Evolutionary conservation across 1,140 invertebrate species (phyloP).

Genomic region (Hylyphantes graminicola): DNA sequence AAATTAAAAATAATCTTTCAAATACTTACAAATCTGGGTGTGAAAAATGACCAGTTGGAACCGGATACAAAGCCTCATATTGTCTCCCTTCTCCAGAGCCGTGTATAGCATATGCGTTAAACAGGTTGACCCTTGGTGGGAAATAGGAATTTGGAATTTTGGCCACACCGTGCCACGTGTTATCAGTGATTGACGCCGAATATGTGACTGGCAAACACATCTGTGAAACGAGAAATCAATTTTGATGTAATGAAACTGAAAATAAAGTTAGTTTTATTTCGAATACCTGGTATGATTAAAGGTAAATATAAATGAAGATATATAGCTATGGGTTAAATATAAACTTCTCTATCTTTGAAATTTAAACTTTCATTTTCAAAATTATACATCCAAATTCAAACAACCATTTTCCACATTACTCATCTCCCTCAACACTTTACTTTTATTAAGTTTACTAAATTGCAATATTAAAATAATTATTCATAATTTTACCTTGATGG

Average conservation of each 20-base stretch:
- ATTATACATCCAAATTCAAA: too few species aligned
- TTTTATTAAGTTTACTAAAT: neutral
- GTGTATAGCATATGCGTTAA: slow-evolving; percentile 75
- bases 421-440: neutral
- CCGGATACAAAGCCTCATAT: slow-evolving; percentile 71
- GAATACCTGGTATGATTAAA: too few species aligned
- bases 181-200: slow-evolving; percentile 63
- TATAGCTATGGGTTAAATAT: too few species aligned
- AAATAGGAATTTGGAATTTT: slow-evolving; percentile 68
- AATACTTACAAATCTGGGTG: slow-evolving; percentile 70
- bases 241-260: neutral
- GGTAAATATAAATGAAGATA: too few species aligned
- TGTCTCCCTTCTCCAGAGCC: slow-evolving; percentile 67
- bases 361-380: too few species aligned
- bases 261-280: neutral
- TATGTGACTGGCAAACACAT: slow-evolving; percentile 67
- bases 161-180: slow-evolving; percentile 68
- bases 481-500: slow-evolving; percentile 64
- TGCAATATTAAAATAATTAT: neutral
- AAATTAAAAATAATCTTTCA: neutral
- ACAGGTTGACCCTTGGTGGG: slow-evolving; percentile 68
- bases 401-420: neutral
- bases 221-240: slow-evolving; percentile 51
- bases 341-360: too few species aligned
- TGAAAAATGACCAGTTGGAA: slow-evolving; percentile 66